Evolutionary conservation across 2,888 invertebrate genomes (phyloP), one percentile per base, ranked within the genome.

Genomic region (Apodemia mormo): DNA sequence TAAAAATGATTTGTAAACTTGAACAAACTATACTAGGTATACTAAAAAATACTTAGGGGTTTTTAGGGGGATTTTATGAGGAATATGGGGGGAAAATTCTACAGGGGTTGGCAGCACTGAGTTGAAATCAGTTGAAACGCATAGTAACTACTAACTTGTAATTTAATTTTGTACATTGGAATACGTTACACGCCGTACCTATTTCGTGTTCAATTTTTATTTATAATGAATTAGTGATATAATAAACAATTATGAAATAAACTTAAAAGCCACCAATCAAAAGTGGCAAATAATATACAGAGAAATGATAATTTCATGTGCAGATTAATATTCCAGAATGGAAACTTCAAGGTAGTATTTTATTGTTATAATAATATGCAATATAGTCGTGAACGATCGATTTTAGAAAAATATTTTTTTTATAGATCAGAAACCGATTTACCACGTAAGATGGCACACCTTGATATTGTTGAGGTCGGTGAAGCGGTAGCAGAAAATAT

Each of bases 401-500:
- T 30, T 22, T 52, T n/a, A 52, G n/a, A 7, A 52, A 52, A 22
- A 52, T 4, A 3, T 14, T 49, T 71, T 56, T 37, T 61, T 68
- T 75, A 83, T 85, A 90, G 90, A 81, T 79, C 80, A 73, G 93
- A 92, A 66, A 74, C 79, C 1, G 93, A 94, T 71, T 79, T 94
- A 71, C 93, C 90, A 4, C 84, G 76, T 80, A 88, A 89, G 85
- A 90, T 94, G 92, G 93, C 93, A 73, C 85, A 89, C 76, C 83
- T 94, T 78, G 93, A 90, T 79, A 82, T 93, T 77, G 89, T 92
- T 90, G 93, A 92, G 77, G 76, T 87, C 37, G 87, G 86, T 52
- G 85, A 87, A 30, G 37, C 77, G 37, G 79, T 77, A 54, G 79
- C 79, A 56, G 79, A 80, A 58, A 77, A 78, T 68, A 74, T 79